Conservation (phyloP, 2,888 invertebrate genomes). For the Torymus auratus region DNA sequence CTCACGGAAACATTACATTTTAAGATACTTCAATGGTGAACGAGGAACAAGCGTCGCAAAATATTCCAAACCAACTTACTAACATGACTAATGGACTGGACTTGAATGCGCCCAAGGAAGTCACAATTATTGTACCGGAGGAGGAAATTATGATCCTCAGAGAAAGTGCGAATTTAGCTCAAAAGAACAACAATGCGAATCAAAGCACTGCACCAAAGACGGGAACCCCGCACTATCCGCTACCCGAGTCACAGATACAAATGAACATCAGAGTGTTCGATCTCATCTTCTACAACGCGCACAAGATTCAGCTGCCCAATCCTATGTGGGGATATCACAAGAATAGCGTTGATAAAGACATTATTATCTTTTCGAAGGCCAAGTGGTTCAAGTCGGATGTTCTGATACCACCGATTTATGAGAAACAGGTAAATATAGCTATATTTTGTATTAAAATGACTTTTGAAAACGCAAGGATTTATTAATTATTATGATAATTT, state of each 20-base stretch:
- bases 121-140: slow-evolving; percentile 43
- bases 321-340: slow-evolving; percentile 56
- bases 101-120: slow-evolving; percentile 34
- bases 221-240: slow-evolving; percentile 26
- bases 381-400: slow-evolving; percentile 53
- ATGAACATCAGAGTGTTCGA: slow-evolving; percentile 46
- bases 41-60: slow-evolving; percentile 11
- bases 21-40: slow-evolving; percentile 8
- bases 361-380: slow-evolving; percentile 54
- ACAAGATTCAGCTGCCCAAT: slow-evolving; percentile 52
- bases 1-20: not conserved
- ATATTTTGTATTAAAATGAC: too few relatives aligned
- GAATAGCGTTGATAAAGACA: slow-evolving; percentile 44
- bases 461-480: too few relatives aligned
- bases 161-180: not conserved
- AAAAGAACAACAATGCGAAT: not conserved
- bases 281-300: slow-evolving; percentile 49
- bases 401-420: slow-evolving; percentile 50
- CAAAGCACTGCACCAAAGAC: not conserved
- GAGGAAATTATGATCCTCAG: slow-evolving; percentile 43
- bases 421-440: slow-evolving; percentile 45
- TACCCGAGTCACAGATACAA: slow-evolving; percentile 49
- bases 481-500: too few relatives aligned
- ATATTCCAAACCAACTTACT: slow-evolving; percentile 22
- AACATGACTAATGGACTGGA: not conserved